phyloP scores from a whole-genome alignment of 2,797 vertebrate genomes.

The Morelia viridis region DNA sequence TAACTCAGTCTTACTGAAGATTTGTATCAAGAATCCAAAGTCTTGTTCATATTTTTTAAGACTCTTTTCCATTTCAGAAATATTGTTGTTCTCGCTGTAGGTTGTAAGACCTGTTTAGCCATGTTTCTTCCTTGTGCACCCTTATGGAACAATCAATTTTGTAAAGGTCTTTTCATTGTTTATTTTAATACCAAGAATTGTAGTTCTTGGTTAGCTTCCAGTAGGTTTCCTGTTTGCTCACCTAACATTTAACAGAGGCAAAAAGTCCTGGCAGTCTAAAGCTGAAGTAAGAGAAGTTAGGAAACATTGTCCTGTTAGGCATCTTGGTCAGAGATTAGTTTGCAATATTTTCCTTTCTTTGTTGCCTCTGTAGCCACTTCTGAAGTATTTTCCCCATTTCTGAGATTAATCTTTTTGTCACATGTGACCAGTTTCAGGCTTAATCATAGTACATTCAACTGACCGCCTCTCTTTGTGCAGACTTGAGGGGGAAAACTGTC shows the following conservation, averaged over 20 bases:
- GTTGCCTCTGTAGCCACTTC: constrained; percentile 11
- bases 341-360: constrained; percentile 14
- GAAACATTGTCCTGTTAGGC: background rate
- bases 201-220: constrained; percentile 38
- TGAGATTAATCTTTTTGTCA: constrained; percentile 43
- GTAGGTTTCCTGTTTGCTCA: constrained; percentile 49
- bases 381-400: constrained; percentile 41
- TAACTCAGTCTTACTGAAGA: constrained; percentile 13
- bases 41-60: background rate
- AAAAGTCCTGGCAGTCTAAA: constrained; percentile 33
- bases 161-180: constrained; percentile 44
- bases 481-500: background rate
- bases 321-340: constrained; percentile 36
- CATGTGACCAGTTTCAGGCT: background rate
- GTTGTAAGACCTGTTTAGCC: background rate
- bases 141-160: constrained; percentile 30
- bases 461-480: background rate
- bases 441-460: background rate
- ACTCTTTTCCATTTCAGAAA: constrained; percentile 4
- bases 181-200: constrained; percentile 17
- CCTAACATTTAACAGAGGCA: constrained; percentile 38
- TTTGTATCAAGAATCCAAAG: constrained; percentile 8
- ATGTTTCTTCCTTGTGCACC: background rate
- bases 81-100: background rate
- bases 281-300: constrained; percentile 53